Evolutionary conservation across 2,797 vertebrate genomes (phyloP).

Genomic region (Periophthalmus magnuspinnatus): DNA sequence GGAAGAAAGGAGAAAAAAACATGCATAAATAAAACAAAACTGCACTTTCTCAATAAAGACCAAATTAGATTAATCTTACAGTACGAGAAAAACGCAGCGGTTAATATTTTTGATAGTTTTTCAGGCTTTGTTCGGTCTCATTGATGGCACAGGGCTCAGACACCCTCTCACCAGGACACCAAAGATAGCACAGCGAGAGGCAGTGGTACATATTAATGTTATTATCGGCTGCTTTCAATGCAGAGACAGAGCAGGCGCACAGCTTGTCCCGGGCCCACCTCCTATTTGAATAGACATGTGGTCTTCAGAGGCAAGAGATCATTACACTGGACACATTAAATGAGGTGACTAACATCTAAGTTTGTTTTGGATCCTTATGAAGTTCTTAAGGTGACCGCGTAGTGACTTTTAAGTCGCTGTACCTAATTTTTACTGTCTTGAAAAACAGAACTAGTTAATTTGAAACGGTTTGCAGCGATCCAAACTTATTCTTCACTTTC

Average conservation of each 20-base stretch:
- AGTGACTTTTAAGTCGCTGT: background rate
- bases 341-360: background rate
- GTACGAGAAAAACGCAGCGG: slow-evolving; percentile 57
- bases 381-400: background rate
- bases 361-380: background rate
- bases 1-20: slow-evolving; percentile 53
- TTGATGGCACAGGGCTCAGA: slow-evolving; percentile 60
- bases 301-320: slow-evolving; percentile 24
- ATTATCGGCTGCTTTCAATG: slow-evolving; percentile 59
- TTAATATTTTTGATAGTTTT: slow-evolving; percentile 69
- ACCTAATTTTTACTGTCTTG: too few relatives aligned
- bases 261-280: slow-evolving; percentile 54
- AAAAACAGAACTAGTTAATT: too few relatives aligned
- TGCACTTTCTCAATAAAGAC: slow-evolving; percentile 81
- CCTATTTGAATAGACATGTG: slow-evolving; percentile 34
- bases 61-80: slow-evolving; percentile 80
- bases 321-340: background rate
- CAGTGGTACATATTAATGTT: slow-evolving; percentile 66
- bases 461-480: too few relatives aligned
- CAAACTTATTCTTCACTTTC: too few relatives aligned
- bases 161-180: slow-evolving; percentile 66
- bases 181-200: slow-evolving; percentile 63
- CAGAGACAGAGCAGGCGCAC: slow-evolving; percentile 47
- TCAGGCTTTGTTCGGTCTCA: slow-evolving; percentile 62
- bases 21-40: slow-evolving; percentile 85